Evolutionary conservation across 2,113 vertebrate genomes (phyloP), one percentile per base, ranked within the genome.

Genomic region (Probosciger aterrimus): DNA sequence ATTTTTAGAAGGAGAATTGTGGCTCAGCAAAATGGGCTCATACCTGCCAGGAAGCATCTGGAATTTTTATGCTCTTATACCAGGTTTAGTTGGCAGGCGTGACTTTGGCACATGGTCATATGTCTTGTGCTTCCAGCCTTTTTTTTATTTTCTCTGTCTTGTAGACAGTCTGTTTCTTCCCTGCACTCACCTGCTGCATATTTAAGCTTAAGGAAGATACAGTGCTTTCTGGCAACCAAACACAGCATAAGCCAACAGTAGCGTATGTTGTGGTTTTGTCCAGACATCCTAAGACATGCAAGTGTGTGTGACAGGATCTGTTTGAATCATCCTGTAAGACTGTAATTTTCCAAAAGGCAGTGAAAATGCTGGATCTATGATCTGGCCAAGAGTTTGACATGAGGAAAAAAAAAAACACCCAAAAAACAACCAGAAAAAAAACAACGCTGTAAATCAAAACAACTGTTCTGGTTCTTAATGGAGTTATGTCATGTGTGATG

Each of bases 61-160:
- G 59, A 92, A 60, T 78, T 59, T 82, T 74, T 53, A 43, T 35
- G 18, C 55, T 88, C 30, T 78, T 65, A 1, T 67, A 50, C 83
- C 71, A 43, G 68, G 30, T 76, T 75, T 67, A 35, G 33, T 69
- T 89, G 81, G 47, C 90, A 87, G 70, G 67, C 31, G 1, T 59
- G 81, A 53, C 63, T 85, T 91, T 93, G 90, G 87, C 81, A 73
- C 88, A 19, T 41, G 74, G 82, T 85, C 77, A 81, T 74, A 39
- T 2, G 1, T 74, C 22, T 93, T 4, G 4, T 82, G 63, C 78
- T 53, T 77, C 49, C 59, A 86, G 64, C 33, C 39, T 52, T 47
- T 46, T 73, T 75, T 74, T 35, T 27, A 50, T 53, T 35, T 14
- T 46, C 24, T 35, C 18, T 37, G 8, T 75, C 37, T 68, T 74